Evolutionary conservation across 2,797 vertebrate genomes (phyloP), one percentile per base, ranked within the genome.

Genomic region (Holocentrus rufus): DNA sequence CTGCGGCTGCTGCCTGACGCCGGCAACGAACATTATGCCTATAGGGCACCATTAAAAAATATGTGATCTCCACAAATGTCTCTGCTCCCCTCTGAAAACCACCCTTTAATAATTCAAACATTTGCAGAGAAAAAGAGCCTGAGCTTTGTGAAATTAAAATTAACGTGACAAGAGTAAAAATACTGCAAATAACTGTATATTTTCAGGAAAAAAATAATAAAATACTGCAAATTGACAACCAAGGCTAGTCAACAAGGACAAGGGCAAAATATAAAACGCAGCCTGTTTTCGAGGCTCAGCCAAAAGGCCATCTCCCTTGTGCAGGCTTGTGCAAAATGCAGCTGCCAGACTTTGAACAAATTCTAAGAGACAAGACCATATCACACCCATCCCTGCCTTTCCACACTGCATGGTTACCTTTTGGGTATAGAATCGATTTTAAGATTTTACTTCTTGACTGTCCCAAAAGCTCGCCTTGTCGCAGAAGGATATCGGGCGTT

Each of bases 41-140:
- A 68, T 70, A 71, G 89, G 90, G 84, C 73, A 76, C 71, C 65
- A 81, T 87, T 87, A 82, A 70, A 68, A 81, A 85, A 75, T 68
- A 74, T 85, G 80, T 65, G 79, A 82, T 86, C 69, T 84, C 63
- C 65, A 63, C 71, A 88, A 85, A 86, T 67, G 78, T 79, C 64
- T 87, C 56, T 25, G 53, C 74, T 86, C 61, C 78, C 67, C 23
- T 54, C 69, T 74, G 72, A 80, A 81, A 88, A 88, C 47, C 67
- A 50, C 49, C 66, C 69, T 87, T 93, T 82, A 93, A 92, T 92
- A 89, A 93, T 92, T 92, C 79, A 93, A 85, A 84, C 86, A 86
- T 89, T 86, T 86, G 66, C 71, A 74, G 66, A 82, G 65, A 78
- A 62, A 72, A 81, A 42, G 44, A 72, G 66, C 55, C 57, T 3